A percentile compares a stretch with the other conserved stretches of the same genome.
Conservation (phyloP, 2,797 vertebrate species). For the Cuculus canorus region DNA sequence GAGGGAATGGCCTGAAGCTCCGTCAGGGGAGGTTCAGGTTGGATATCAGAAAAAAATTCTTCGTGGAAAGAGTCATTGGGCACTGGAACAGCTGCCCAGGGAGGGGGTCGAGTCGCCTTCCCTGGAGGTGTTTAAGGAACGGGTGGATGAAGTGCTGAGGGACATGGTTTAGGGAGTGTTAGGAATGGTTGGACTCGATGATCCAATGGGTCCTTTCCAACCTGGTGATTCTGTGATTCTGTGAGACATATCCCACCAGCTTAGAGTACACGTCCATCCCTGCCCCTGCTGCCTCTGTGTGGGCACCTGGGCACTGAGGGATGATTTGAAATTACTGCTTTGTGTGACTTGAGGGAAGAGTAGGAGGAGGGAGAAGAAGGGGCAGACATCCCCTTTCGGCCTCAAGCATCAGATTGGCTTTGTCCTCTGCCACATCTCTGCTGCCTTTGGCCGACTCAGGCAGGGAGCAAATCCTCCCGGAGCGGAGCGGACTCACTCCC, state of each 20-base stretch:
- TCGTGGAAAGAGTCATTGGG: no score
- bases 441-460: not conserved
- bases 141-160: no score
- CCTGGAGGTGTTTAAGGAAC: no score
- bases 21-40: no score
- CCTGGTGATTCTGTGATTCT: no score
- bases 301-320: not conserved
- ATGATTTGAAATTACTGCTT: not conserved
- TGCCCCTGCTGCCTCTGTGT: not conserved
- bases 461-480: not conserved
- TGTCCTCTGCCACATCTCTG: not conserved
- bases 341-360: not conserved
- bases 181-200: no score
- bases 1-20: no score
- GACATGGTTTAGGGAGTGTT: no score
- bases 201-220: no score
- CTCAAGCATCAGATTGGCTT: not conserved
- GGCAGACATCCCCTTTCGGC: not conserved
- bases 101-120: no score
- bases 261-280: not conserved
- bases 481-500: not conserved
- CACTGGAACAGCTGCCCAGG: no score
- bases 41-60: no score
- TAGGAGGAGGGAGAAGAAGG: not conserved
- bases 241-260: not conserved